phyloP scores from a whole-genome alignment of 2,113 vertebrate genomes.

The Mesitornis unicolor region DNA sequence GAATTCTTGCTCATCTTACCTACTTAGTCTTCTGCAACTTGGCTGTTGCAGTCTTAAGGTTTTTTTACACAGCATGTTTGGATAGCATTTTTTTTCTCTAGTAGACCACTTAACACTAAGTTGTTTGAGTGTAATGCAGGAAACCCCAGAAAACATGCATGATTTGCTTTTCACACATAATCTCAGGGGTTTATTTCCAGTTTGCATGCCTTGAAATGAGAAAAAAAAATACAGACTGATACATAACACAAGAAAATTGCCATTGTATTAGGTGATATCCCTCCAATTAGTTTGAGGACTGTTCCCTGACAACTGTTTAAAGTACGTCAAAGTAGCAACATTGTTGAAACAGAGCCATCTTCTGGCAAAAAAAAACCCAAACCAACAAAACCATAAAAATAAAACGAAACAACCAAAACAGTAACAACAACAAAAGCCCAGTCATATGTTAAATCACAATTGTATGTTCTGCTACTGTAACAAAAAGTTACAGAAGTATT shows the following conservation, averaged over 20 bases:
- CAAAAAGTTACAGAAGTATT: neutral
- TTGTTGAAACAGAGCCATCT: too few species aligned
- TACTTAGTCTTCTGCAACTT: neutral
- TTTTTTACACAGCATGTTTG: neutral
- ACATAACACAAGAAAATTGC: neutral
- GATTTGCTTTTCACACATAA: neutral
- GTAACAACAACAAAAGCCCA: neutral
- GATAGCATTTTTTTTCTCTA: neutral
- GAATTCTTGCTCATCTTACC: neutral
- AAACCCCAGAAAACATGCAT: neutral
- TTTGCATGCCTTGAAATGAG: neutral
- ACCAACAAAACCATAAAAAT: neutral
- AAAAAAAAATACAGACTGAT: neutral
- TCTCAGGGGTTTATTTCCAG: neutral
- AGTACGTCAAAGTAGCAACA: neutral
- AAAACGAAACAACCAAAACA: neutral
- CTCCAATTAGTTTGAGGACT: neutral
- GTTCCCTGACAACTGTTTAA: neutral
- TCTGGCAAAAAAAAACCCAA: neutral
- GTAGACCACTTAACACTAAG: neutral
- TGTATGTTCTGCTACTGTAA: neutral
- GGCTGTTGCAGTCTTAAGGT: neutral
- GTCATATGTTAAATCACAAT: neutral
- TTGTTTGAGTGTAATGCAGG: neutral
- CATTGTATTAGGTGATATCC: neutral